Base-by-base conservation (phyloP, 2,113 vertebrate species). In the Paramormyrops kingsleyae region DNA sequence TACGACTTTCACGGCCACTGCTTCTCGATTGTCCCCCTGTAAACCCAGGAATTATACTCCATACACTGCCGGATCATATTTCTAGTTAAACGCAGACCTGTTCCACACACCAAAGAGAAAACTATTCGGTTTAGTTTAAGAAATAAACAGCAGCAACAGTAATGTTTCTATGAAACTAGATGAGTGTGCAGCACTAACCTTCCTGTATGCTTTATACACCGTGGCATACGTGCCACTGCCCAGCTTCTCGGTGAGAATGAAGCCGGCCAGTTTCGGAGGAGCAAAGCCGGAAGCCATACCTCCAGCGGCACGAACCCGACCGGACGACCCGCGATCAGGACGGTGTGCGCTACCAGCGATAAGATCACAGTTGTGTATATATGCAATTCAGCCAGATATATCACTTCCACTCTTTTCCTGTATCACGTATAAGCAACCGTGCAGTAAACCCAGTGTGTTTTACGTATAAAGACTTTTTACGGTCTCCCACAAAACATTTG, bases 191-290 rank as follows among this genome's bases (percentile, higher is more conserved):
- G 24, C 5, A 90, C 95, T 66, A 92, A 98, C 98, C 97, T 99
- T 99, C 91, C 98, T 95, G 94, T 98, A 99, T 90, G 97, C 98
- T 95, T 99, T 99, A 91, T 98, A 99, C 46, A 99, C 98, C 0
- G 97, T 98, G 62, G 98, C 98, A 87, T 99, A 99, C 27, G 96
- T 98, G 12, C 98, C 98, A 47, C 97, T 96, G 88, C 98, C 98
- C 88, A 99, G 96, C 24, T 96, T 95, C 93, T 99, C 98, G 31
- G 98, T 99, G 52, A 99, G 97, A 88, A 99, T 96, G 92, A 97
- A 99, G 80, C 96, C 96, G 0, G 96, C 94, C 90, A 99, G 93
- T 90, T 97, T 97, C 90, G 98, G 98, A 1, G 97, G 98, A 0
- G 96, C 97, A 94, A 97, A 98, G 85, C 94, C 93, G 2, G 96